These are phyloP conservation scores for Drosophila tani DNA, from an alignment of 1,140 invertebrate species.

Conservation along the genomic window DNA sequence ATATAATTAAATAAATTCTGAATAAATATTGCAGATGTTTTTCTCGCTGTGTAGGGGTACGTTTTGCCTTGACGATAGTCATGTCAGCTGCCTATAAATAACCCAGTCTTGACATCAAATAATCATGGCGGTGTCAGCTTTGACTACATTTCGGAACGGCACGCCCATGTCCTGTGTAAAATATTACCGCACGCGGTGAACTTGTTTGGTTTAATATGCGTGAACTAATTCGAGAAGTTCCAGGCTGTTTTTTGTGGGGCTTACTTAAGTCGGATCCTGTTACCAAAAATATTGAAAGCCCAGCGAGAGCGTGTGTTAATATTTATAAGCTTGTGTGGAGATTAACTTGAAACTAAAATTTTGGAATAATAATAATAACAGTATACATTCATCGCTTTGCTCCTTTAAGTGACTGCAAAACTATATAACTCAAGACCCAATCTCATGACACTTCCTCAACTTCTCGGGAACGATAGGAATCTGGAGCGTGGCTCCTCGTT, in stretches of 20 bases:
- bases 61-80: constrained; percentile 29
- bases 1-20: no score
- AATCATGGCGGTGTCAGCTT: constrained; percentile 45
- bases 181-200: constrained; percentile 18
- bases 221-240: constrained; percentile 9
- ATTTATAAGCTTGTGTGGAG: neutral
- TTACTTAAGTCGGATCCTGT: neutral
- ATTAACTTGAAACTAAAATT: neutral
- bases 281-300: neutral
- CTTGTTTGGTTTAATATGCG: constrained; percentile 24
- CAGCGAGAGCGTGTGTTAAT: neutral
- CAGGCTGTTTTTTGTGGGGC: neutral
- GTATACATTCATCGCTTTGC: neutral
- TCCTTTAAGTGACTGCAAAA: neutral
- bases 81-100: constrained; percentile 61
- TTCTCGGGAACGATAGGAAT: constrained; percentile 10
- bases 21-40: neutral
- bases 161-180: constrained; percentile 24
- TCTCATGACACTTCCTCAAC: constrained; percentile 2
- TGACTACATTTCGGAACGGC: constrained; percentile 25
- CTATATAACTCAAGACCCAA: constrained; percentile 1
- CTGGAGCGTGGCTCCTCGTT: neutral
- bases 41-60: neutral
- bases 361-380: neutral
- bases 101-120: constrained; percentile 48